Evolutionary conservation across 1,140 invertebrate genomes (phyloP), one percentile per base, ranked within the genome.

Genomic region (Asbolus verrucosus): DNA sequence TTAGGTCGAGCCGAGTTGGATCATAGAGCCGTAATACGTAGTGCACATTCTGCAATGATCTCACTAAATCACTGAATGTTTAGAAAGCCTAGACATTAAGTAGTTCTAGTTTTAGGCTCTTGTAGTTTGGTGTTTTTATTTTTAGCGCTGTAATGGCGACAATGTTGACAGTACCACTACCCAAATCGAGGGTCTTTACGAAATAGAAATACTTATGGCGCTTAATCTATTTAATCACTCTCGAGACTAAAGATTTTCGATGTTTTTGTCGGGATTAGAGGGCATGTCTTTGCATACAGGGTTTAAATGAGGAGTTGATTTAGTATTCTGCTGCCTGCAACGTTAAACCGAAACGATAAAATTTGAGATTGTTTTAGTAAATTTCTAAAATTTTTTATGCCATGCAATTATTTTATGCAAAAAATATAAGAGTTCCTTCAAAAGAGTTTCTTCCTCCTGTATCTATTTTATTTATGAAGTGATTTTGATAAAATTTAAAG

Each of bases 31-130:
- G 4, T 13, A 9, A 50, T 36, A 6, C 8, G 9, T 14, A 50
- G 13, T 15, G 6, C 16, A n/a, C 19, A 21, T 27, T 11, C 46
- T 54, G 19, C 46, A 54, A 54, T 54, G 46, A 21, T 54, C 46
- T 54, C 46, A 54, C 46, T 54, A 54, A 54, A 54, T 54, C 46
- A 54, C 46, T 54, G 9, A 18, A 50, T 50, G 43, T 50, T 9
- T 18, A 50, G 43, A 50, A 18, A 21, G 6, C 21, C 41, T 46
- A 46, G 41, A 19, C 21, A 18, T 46, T 46, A 46, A 18, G 18
- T 14, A 9, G n/a, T n/a, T 41, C 14, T 41, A 41, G 39, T 15
- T 41, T 9, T 46, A 46, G 41, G 18, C 21, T 14, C 41, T 54
- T 14, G 46, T 54, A 54, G 46, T 27, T 54, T 19, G 24, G 8